phyloP scores from a whole-genome alignment of 1,140 invertebrate genomes.

The Ephestia elutella region DNA sequence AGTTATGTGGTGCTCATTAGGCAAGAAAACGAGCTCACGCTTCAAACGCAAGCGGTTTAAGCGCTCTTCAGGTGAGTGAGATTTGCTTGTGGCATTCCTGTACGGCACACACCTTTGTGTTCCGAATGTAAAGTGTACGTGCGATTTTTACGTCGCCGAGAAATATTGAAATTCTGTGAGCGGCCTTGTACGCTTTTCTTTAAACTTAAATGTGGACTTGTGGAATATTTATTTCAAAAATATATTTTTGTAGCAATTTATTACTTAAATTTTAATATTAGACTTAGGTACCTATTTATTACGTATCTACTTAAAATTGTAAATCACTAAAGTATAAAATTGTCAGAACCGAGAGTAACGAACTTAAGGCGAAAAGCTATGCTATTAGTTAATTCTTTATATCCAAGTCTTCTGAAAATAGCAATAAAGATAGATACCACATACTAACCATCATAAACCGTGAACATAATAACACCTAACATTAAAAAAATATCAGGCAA shows the following conservation, averaged over 20 bases:
- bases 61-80: slow-evolving; percentile 51
- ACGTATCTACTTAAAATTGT: background rate
- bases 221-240: background rate
- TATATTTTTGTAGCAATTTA: no score
- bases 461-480: no score
- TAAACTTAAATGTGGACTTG: background rate
- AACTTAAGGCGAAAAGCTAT: no score
- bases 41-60: slow-evolving; percentile 52
- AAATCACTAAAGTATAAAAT: no score
- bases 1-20: slow-evolving; percentile 57
- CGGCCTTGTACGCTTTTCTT: background rate
- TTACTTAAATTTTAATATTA: no score
- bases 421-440: no score
- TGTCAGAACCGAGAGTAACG: no score
- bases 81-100: background rate
- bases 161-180: background rate
- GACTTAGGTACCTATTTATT: no score
- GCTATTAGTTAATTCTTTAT: no score
- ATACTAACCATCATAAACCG: background rate
- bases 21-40: slow-evolving; percentile 27
- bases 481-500: no score
- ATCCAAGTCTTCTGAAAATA: no score
- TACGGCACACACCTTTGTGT: slow-evolving; percentile 12
- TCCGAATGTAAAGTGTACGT: slow-evolving; percentile 6
- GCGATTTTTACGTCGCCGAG: background rate